phyloP scores from a whole-genome alignment of 2,113 vertebrate genomes.

The Bujurquina vittata region DNA sequence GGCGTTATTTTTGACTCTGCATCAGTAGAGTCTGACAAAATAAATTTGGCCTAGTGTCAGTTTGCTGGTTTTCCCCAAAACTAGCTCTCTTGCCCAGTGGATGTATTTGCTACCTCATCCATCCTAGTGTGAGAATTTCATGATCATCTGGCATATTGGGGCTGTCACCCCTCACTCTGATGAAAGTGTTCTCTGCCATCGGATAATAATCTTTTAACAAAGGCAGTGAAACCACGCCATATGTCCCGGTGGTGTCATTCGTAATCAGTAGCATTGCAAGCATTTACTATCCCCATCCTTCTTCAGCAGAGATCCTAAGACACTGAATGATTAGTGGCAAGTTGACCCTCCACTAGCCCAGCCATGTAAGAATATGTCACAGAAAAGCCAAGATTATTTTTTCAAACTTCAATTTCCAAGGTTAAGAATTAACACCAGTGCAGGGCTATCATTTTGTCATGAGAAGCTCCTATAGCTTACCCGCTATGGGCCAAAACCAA shows the following conservation, averaged over 20 bases:
- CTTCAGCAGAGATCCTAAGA: not conserved
- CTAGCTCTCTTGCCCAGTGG: not conserved
- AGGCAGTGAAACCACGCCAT: not conserved
- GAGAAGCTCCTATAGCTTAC: not conserved
- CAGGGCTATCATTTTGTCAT: slow-evolving; percentile 6
- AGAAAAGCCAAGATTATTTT: not conserved
- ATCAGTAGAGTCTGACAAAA: not conserved
- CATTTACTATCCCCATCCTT: not conserved
- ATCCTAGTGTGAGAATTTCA: not conserved
- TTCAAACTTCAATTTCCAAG: not conserved
- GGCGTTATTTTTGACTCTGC: not conserved
- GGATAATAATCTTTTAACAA: not conserved
- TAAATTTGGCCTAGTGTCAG: not conserved
- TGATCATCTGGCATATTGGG: fast-evolving
- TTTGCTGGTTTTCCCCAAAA: not conserved
- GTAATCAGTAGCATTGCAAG: not conserved
- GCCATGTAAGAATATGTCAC: not conserved
- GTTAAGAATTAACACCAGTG: not conserved
- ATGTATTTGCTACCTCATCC: not conserved
- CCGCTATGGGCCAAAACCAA: not conserved
- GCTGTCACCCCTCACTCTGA: not conserved
- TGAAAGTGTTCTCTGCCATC: not conserved
- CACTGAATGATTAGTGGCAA: not conserved
- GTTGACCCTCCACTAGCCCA: not conserved
- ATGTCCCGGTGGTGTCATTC: not conserved